Conservation (phyloP, 2,797 vertebrate species). For the Xenopus petersii region DNA sequence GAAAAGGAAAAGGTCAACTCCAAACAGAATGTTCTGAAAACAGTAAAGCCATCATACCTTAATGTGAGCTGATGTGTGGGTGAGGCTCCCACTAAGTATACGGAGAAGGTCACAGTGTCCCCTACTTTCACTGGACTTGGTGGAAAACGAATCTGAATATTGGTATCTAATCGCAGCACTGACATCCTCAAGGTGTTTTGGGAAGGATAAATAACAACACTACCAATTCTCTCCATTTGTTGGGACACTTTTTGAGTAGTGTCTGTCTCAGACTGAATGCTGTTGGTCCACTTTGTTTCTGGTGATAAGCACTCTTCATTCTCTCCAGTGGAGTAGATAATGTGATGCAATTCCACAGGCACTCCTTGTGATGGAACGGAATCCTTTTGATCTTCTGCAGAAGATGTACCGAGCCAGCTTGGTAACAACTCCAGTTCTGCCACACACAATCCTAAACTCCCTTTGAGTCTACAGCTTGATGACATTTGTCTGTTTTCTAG, state of each 20-base stretch:
- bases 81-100: conserved; percentile 77
- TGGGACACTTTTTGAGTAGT: conserved; percentile 56
- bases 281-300: conserved; percentile 71
- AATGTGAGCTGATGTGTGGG: conserved; percentile 82
- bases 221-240: conserved; percentile 79
- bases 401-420: conserved; percentile 81
- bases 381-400: conserved; percentile 67
- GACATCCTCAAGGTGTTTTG: conserved; percentile 71
- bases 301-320: conserved; percentile 74
- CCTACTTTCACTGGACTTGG: conserved; percentile 83
- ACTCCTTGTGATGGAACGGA: conserved; percentile 64
- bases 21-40: no score
- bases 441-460: conserved; percentile 87
- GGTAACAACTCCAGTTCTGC: conserved; percentile 82
- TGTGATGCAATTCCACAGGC: conserved; percentile 85
- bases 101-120: conserved; percentile 78
- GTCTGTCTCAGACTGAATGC: conserved; percentile 65
- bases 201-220: conserved; percentile 74
- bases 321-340: conserved; percentile 70
- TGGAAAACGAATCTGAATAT: conserved; percentile 77
- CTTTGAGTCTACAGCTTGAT: conserved; percentile 79
- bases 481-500: conserved; percentile 77
- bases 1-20: no score
- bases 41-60: conserved; percentile 68
- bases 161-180: conserved; percentile 77